Base-by-base conservation (phyloP, 2,797 vertebrate species). In the Megaceryle alcyon region DNA sequence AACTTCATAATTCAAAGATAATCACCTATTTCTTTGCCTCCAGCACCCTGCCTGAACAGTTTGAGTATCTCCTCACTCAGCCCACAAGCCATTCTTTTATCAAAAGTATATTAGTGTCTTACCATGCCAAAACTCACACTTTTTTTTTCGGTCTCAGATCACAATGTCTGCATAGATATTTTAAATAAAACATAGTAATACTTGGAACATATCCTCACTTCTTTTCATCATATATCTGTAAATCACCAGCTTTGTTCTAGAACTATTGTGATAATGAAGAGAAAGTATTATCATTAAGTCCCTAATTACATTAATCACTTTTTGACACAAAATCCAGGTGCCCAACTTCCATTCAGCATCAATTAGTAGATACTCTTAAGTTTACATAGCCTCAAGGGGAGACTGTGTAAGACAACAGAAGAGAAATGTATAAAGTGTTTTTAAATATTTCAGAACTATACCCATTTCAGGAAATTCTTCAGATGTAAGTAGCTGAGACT, bases 91-190 rank as follows among this genome's bases (percentile, higher is more conserved):
- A 78, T 22, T 68, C 71, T 77, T 96, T 91, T 91, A 96, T 87
- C 81, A 71, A 87, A 39, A 80, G 48, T 93, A 95, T 93, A 92
- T 92, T 94, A 94, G 78, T 77, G 48, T 53, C 73, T 41, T 92
- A 77, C 28, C 33, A 48, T 82, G 71, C 31, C 66, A 83, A 85
- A 90, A 83, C 14, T 22, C 33, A 22, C 29, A 56, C 10, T 44
- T 37, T 56, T 29, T 29, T 46, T 59, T 81, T 76, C 10, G 3
- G 5, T 46, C 29, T 93, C n/a, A 49, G 37, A 54, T 57, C 48
- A 51, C 44, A 82, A 51, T 15, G 29, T 9, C 43, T 69, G 57
- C 10, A 23, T 7, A 86, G 29, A 51, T 51, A 61, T 75, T 91
- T 78, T 51, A 65, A 91, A 91, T 75, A 63, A 93, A 90, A 75